Evolutionary conservation across 2,888 invertebrate species (phyloP).

Genomic region (Watsonalla cultraria): DNA sequence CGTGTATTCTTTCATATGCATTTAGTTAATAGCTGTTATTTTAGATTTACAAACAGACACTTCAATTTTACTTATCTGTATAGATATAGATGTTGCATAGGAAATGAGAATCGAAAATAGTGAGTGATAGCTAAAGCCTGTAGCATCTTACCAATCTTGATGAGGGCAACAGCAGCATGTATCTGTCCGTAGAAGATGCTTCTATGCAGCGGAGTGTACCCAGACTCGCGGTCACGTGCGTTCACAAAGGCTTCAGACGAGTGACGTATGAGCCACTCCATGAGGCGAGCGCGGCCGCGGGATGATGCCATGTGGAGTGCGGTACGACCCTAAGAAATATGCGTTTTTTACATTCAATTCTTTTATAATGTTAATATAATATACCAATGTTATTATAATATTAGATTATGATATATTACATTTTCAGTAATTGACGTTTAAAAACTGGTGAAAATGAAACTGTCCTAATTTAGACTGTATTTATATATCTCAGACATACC

Average conservation of each 20-base stretch:
- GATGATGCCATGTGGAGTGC: conserved; percentile 89
- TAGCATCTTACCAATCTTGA: conserved; percentile 78
- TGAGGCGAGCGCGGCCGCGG: conserved; percentile 82
- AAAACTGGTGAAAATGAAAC: too few species aligned
- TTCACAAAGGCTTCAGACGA: conserved; percentile 79
- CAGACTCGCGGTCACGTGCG: conserved; percentile 83
- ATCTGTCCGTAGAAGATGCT: conserved; percentile 91
- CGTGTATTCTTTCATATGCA: too few species aligned
- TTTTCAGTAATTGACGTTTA: too few species aligned
- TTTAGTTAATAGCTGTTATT: too few species aligned
- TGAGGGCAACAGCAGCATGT: conserved; percentile 83
- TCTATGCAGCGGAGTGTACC: conserved; percentile 89
- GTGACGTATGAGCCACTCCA: conserved; percentile 86
- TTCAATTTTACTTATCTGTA: too few species aligned
- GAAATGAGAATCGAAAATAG: neutral
- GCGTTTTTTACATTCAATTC: neutral
- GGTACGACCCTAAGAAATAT: conserved; percentile 80
- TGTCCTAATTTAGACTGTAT: too few species aligned
- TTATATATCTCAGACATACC: too few species aligned
- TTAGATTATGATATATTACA: too few species aligned
- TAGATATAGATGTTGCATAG: neutral
- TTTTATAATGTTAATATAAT: neutral
- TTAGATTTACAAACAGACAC: too few species aligned
- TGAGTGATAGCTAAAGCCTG: neutral
- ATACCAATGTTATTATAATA: too few species aligned